phyloP scores from a whole-genome alignment of 2,113 vertebrate genomes.

The Mystacornis crossleyi region DNA sequence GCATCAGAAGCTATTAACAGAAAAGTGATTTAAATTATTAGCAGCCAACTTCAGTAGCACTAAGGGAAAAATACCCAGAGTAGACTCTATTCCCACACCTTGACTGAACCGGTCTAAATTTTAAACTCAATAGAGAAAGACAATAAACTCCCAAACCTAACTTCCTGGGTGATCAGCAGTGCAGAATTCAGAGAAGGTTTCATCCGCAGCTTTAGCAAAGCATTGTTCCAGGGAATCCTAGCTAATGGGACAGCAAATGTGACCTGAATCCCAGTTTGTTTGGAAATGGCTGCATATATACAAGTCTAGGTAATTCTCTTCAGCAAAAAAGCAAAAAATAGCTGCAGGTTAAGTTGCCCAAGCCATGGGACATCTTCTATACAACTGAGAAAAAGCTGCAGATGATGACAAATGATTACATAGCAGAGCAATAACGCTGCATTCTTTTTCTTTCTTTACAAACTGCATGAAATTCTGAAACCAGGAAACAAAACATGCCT shows the following conservation, averaged over 20 bases:
- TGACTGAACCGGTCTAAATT: not conserved
- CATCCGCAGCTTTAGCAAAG: not conserved
- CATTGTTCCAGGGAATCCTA: not conserved
- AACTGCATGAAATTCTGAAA: not conserved
- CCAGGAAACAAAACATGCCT: not conserved
- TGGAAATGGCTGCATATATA: not conserved
- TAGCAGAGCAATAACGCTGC: not conserved
- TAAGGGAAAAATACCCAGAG: not conserved
- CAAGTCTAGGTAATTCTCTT: not conserved
- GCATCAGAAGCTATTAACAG: not conserved
- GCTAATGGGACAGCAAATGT: not conserved
- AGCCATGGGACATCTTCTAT: not conserved
- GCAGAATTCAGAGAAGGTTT: not conserved
- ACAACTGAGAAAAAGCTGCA: not conserved
- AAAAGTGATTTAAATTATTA: not conserved
- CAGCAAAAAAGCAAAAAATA: not conserved
- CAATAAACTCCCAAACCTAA: not conserved
- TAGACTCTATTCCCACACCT: not conserved
- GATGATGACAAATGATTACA: not conserved
- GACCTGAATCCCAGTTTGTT: not conserved
- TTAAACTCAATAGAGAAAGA: not conserved
- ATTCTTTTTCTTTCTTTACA: not conserved
- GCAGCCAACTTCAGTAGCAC: not conserved
- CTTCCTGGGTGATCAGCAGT: not conserved
- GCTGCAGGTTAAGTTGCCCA: not conserved